Percentiles rank a stretch among this genome's conserved stretches.
These are phyloP conservation scores for Agrypnia vestita DNA, from an alignment of 1,140 invertebrate species.

Conservation along the genomic window DNA sequence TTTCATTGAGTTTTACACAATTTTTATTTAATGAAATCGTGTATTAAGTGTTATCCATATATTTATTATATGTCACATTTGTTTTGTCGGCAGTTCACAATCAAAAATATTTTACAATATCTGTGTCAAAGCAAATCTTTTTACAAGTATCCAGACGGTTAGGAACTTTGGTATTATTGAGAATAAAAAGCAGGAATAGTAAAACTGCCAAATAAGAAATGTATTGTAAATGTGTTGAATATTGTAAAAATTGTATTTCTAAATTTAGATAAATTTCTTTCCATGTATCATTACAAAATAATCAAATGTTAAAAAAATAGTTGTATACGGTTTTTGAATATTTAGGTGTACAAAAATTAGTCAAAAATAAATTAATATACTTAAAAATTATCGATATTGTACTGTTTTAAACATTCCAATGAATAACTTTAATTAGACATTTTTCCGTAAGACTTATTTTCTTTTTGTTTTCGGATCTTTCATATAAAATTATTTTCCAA, in stretches of 20 bases:
- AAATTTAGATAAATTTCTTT: constrained; percentile 51
- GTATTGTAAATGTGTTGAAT: constrained; percentile 56
- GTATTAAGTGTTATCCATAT: too few relatives aligned
- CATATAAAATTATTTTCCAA: too few relatives aligned
- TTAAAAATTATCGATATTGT: constrained; percentile 39
- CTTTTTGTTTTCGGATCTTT: not conserved
- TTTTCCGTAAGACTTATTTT: constrained; percentile 20
- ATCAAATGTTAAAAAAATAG: constrained; percentile 55
- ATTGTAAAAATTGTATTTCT: constrained; percentile 52
- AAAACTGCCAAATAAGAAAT: constrained; percentile 43
- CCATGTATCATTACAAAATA: constrained; percentile 48
- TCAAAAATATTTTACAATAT: too few relatives aligned
- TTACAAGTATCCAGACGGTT: constrained; percentile 33
- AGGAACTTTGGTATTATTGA: constrained; percentile 44
- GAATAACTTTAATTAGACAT: constrained; percentile 19
- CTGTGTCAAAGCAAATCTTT: not conserved
- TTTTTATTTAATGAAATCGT: too few relatives aligned
- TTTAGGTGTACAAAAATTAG: constrained; percentile 60
- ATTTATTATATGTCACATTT: too few relatives aligned
- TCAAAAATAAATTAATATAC: constrained; percentile 28
- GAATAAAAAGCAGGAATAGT: constrained; percentile 29
- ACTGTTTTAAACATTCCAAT: constrained; percentile 20
- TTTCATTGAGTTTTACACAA: too few relatives aligned
- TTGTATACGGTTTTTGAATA: constrained; percentile 61
- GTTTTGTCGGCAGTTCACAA: too few relatives aligned